phyloP scores from a whole-genome alignment of 2,113 vertebrate species.

The Lepus europaeus region DNA sequence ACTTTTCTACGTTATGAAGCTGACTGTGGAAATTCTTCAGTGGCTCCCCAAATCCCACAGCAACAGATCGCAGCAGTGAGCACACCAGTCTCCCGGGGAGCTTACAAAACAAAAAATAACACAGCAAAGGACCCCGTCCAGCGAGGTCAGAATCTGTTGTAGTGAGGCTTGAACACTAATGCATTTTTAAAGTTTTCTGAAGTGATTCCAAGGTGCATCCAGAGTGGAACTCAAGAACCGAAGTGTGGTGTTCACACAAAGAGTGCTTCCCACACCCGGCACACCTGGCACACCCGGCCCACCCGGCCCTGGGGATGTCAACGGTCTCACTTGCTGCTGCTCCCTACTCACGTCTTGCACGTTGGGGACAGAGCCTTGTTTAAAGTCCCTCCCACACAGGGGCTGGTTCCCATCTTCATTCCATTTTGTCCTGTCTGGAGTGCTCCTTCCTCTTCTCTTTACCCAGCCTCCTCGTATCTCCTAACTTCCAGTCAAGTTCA shows the following conservation, averaged over 20 bases:
- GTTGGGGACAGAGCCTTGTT: neutral
- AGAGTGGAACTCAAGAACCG: neutral
- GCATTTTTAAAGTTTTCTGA: neutral
- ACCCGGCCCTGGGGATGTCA: neutral
- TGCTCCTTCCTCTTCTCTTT: neutral
- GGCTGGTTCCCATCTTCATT: neutral
- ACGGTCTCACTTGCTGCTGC: neutral
- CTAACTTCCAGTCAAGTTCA: neutral
- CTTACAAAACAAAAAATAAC: neutral
- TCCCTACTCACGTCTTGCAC: accelerated
- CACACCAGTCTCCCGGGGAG: neutral
- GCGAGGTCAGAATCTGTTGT: neutral
- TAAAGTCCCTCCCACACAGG: neutral
- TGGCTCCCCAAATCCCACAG: neutral
- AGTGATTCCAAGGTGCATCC: neutral
- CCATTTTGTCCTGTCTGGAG: neutral
- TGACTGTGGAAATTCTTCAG: neutral
- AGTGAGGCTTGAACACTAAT: neutral
- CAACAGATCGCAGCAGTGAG: neutral
- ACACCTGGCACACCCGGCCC: no score
- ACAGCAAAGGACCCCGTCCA: accelerated
- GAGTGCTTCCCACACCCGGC: no score
- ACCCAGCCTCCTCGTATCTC: neutral
- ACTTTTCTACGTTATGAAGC: neutral
- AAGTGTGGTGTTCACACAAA: accelerated